Evolutionary conservation across 2,888 invertebrate genomes (phyloP).

Genomic region (Dendrolimus houi): DNA sequence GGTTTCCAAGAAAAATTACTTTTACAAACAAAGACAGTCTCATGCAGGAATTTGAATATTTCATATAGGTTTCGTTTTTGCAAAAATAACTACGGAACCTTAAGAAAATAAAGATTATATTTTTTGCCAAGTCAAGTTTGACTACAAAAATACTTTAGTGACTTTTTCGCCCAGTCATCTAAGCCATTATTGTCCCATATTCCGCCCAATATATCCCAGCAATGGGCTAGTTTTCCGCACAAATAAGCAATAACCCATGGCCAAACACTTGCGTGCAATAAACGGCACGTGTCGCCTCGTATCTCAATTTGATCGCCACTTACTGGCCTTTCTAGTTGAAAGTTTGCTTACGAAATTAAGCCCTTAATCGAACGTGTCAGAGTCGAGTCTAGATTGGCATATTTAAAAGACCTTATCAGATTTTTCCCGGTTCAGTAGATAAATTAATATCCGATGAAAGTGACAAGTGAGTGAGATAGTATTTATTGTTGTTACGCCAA

Average conservation of each 20-base stretch:
- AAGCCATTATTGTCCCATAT: not conserved
- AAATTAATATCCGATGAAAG: slow-evolving; percentile 57
- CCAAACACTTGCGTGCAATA: slow-evolving; percentile 70
- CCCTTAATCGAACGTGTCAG: slow-evolving; percentile 7
- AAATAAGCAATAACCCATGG: slow-evolving; percentile 67
- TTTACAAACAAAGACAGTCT: no score
- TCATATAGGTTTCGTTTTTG: no score
- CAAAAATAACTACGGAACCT: not conserved
- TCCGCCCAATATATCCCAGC: not conserved
- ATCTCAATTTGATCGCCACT: slow-evolving; percentile 66
- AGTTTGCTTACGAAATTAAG: slow-evolving; percentile 10
- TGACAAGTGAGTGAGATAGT: slow-evolving; percentile 33
- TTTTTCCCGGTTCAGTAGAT: slow-evolving; percentile 34
- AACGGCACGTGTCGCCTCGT: slow-evolving; percentile 64
- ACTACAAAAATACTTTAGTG: not conserved
- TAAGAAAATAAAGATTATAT: not conserved
- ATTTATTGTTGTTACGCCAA: slow-evolving; percentile 11
- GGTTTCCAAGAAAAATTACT: no score
- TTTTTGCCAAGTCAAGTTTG: not conserved
- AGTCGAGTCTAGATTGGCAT: slow-evolving; percentile 8
- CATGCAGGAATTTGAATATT: no score
- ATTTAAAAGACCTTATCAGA: slow-evolving; percentile 24
- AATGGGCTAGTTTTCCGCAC: slow-evolving; percentile 39
- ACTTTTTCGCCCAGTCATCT: not conserved
- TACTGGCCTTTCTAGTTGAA: slow-evolving; percentile 34